Base-by-base conservation (phyloP, 2,888 invertebrate species). In the Hydrotaea diabolus region DNA sequence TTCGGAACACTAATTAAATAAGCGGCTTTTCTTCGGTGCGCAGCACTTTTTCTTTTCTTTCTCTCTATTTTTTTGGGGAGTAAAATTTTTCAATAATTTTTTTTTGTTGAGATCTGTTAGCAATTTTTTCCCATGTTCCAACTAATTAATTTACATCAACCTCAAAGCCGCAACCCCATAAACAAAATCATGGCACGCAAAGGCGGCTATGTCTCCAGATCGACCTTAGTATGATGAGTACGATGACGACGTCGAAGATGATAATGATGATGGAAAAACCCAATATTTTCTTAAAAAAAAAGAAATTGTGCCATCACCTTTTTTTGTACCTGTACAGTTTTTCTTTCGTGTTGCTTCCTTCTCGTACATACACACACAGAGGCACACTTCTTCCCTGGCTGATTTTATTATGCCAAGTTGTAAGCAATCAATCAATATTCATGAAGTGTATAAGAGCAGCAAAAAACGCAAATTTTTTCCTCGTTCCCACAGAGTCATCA, bases 391-490 rank as follows among this genome's bases (percentile, higher is more conserved):
- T 36, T 66, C 17, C 43, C 43, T 21, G 17, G 66, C 21, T 43
- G 66, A 43, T 78, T 84, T 76, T 78, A 78, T 84, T 80, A 78
- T 79, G 77, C 71, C 71, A 81, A 82, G 80, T 78, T 80, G 80
- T 69, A 80, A 77, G 82, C 82, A 82, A 86, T 85, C 86, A 86
- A 86, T 86, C 86, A 86, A 85, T 86, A 86, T 86, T 86, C 85
- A 86, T 85, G 86, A 86, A 86, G 81, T 81, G 72, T 72, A 72
- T 55, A 77, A 19, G 23, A 43, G 66, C 46, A 73, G 71, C 31
- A 73, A n/a, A 43, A 43, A 43, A 9, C 19, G 21, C 43, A 43
- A 19, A 43, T 66, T 66, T 66, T 36, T 36, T 17, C n/a, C 57
- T 19, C 8, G 64, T 64, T 74, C 62, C 74, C 80, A 62, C 73